These are phyloP conservation scores for Achroia grisella DNA, from an alignment of 1,140 invertebrate genomes.

Conservation along the genomic window DNA sequence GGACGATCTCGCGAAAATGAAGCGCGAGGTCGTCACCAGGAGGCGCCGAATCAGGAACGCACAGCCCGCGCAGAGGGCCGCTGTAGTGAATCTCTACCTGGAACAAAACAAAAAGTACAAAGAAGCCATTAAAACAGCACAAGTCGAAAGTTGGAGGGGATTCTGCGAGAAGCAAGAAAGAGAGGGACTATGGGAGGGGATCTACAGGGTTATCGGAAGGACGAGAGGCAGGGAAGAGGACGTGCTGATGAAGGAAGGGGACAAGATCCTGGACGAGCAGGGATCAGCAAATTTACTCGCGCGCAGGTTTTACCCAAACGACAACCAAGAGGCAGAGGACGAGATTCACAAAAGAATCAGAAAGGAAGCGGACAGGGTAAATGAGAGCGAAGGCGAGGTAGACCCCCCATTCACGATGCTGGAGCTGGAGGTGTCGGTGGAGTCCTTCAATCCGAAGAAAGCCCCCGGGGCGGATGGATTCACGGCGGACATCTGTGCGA, in stretches of 20 bases:
- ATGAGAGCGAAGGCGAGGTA: not conserved
- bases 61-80: no score
- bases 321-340: not conserved
- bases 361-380: constrained; percentile 1
- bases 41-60: no score
- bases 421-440: not conserved
- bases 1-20: no score
- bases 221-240: no score
- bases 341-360: not conserved
- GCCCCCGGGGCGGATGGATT: constrained; percentile 19
- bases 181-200: constrained; percentile 16
- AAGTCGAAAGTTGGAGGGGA: no score
- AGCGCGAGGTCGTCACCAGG: no score
- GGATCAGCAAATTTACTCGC: constrained; percentile 13
- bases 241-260: constrained; percentile 1
- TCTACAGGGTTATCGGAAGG: constrained; percentile 8
- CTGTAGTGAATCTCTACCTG: no score
- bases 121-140: no score
- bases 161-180: constrained; percentile 20
- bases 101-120: no score
- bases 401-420: constrained; percentile 3
- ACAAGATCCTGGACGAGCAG: not conserved
- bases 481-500: no score
- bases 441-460: constrained; percentile 19
- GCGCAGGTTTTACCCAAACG: constrained; percentile 16